Evolutionary conservation across 2,113 vertebrate species (phyloP), one percentile per base, ranked within the genome.

Genomic region (Macaca fascicularis): DNA sequence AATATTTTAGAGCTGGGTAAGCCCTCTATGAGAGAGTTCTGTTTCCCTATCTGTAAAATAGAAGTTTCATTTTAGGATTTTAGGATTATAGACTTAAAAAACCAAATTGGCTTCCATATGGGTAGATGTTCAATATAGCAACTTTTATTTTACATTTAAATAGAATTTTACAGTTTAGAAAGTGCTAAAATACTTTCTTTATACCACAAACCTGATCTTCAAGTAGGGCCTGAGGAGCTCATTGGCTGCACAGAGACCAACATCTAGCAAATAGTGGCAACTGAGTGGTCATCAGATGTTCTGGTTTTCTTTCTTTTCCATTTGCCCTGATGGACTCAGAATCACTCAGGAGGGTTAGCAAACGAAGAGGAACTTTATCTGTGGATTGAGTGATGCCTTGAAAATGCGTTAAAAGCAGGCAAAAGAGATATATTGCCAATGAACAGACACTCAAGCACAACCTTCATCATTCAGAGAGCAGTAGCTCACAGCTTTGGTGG

Each of bases 121-220:
- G 38, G 22, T 52, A 61, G 6, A 88, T 52, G 7, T 78, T 92
- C 38, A 82, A 72, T 32, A 57, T 3, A 92, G 38, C 16, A 82
- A 55, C 6, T n/a, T 91, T 93, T 38, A 81, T 45, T 93, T 93
- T 72, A n/a, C 6, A 69, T 50, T 87, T 75, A 89, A 91, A 50
- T 38, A 55, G 35, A 84, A 11, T 50, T 89, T 92, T 38, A 57
- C 17, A 90, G 45, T 74, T 93, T 59, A 55, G 23, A 75, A 82
- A 92, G 35, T 4, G 17, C 59, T 38, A 57, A 57, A 19, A 23
- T 86, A 55, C 43, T 25, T 82, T 78, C 25, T n/a, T 32, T 55
- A n/a, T 72, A 55, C 13, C 32, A 32, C 11, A 50, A 52, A 52
- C 8, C 5, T 8, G 9, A 45, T 43, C 10, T 64, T 35, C 9